Percentiles rank a stretch among this genome's conserved stretches.
Conservation (phyloP, 2,113 vertebrate species). For the Nothocercus julius region DNA sequence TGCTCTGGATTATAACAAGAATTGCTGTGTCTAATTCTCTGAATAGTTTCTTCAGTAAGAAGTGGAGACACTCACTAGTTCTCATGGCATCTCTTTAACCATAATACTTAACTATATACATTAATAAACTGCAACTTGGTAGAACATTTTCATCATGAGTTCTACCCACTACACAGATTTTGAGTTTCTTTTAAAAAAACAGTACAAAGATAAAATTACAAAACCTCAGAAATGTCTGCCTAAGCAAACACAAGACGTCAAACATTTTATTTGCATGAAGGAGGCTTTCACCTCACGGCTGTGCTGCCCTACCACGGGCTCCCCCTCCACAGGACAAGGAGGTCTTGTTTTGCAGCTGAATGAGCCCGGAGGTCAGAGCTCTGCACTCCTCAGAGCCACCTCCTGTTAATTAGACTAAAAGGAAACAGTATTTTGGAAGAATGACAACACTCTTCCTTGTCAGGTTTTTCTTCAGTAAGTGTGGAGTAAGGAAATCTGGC, state of each 20-base stretch:
- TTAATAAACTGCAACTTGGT: not conserved
- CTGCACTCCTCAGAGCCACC: not conserved
- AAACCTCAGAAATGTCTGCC: not conserved
- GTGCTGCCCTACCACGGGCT: not conserved
- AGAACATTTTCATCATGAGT: not conserved
- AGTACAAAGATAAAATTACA: not conserved
- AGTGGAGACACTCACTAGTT: not conserved
- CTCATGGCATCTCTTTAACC: not conserved
- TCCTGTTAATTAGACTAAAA: slow-evolving; percentile 17
- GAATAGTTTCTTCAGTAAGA: not conserved
- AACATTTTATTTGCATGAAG: not conserved
- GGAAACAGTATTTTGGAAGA: slow-evolving; percentile 7
- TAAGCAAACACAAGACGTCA: not conserved
- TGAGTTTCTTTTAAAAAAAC: not conserved
- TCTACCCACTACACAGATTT: not conserved
- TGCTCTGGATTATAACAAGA: not conserved
- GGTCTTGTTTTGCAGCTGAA: slow-evolving; percentile 2
- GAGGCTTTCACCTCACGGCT: slow-evolving; percentile 25
- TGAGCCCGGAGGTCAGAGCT: not conserved
- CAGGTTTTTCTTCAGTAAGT: not conserved
- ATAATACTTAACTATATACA: not conserved
- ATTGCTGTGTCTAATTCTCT: not conserved
- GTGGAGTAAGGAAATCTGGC: not conserved
- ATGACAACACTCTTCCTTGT: not conserved
- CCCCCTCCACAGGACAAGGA: not conserved